phyloP scores from a whole-genome alignment of 2,797 vertebrate genomes.

The Spea hammondii region DNA sequence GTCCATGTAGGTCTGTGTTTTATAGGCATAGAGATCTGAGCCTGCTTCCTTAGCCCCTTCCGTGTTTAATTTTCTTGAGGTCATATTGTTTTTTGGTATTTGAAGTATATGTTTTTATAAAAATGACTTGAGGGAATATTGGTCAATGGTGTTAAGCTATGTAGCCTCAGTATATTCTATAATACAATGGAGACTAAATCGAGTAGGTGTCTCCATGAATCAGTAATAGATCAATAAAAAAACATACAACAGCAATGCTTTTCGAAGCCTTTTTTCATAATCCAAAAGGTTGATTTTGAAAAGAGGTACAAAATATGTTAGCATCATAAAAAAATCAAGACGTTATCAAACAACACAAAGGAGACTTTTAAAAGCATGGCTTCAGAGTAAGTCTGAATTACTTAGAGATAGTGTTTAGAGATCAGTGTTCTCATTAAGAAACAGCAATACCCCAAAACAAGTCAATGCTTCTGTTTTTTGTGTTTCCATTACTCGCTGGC shows the following conservation, averaged over 20 bases:
- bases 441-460: slow-evolving; percentile 34
- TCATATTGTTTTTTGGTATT: no score
- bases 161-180: no score
- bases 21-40: no score
- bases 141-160: no score
- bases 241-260: not conserved
- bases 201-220: no score
- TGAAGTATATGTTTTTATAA: no score
- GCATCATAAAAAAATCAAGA: slow-evolving; percentile 1
- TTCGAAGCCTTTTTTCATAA: not conserved
- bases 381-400: slow-evolving; percentile 27
- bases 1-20: no score
- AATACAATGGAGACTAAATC: no score
- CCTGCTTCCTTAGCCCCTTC: no score
- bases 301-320: slow-evolving; percentile 2
- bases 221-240: no score
- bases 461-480: slow-evolving; percentile 38
- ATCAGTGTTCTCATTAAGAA: slow-evolving; percentile 28
- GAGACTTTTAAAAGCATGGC: slow-evolving; percentile 19
- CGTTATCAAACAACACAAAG: slow-evolving; percentile 31
- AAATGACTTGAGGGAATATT: no score
- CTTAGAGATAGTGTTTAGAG: slow-evolving; percentile 23
- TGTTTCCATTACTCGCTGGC: slow-evolving; percentile 38
- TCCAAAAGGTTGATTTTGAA: not conserved
- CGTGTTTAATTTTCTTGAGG: no score